A percentile compares a stretch with the other conserved stretches of the same genome.
Evolutionary conservation across 2,113 vertebrate genomes (phyloP).

Genomic region (Ctenodactylus gundi): DNA sequence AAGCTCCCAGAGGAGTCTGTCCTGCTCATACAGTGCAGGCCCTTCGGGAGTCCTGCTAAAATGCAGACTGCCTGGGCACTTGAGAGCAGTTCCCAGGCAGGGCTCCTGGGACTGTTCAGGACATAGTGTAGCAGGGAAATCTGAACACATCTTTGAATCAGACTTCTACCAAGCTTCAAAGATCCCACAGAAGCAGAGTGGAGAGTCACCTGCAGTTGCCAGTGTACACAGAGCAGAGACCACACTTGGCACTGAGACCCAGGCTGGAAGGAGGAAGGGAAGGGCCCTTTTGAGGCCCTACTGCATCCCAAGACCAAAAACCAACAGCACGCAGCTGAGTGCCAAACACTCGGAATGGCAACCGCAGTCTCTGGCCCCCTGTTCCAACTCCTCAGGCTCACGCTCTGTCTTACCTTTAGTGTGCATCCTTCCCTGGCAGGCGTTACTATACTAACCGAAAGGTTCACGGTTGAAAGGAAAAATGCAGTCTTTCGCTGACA

Average conservation of each 20-base stretch:
- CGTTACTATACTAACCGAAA: too few relatives aligned
- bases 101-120: background rate
- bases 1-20: accelerated
- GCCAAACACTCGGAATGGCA: background rate
- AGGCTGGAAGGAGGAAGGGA: background rate
- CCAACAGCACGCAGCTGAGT: accelerated
- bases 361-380: background rate
- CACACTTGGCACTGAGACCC: background rate
- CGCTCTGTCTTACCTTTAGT: background rate
- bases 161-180: background rate
- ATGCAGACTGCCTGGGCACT: background rate
- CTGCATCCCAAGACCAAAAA: background rate
- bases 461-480: background rate
- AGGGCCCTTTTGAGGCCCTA: background rate
- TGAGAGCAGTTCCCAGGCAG: background rate
- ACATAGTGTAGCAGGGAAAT: background rate
- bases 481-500: background rate
- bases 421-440: background rate
- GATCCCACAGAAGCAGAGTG: background rate
- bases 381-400: background rate
- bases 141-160: background rate
- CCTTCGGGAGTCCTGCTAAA: too few relatives aligned
- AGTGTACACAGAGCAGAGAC: background rate
- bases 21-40: background rate
- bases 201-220: background rate